These are phyloP conservation scores for Natrix natrix DNA, from an alignment of 2,797 vertebrate species.

Conservation along the genomic window DNA sequence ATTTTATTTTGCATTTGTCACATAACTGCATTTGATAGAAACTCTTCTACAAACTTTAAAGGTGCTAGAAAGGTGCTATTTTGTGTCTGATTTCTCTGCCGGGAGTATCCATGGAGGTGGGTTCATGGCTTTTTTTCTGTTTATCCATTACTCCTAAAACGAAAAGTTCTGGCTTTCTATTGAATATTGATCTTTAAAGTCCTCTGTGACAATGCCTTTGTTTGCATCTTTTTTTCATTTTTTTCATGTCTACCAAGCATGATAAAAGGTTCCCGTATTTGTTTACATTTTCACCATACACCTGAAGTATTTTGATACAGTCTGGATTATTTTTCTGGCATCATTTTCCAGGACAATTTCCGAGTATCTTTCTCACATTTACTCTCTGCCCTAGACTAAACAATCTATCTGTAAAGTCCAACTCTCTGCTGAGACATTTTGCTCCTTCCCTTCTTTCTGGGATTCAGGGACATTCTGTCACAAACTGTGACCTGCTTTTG, in stretches of 20 bases:
- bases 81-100: neutral
- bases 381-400: neutral
- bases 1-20: neutral
- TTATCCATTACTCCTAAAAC: neutral
- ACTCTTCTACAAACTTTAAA: neutral
- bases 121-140: neutral
- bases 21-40: neutral
- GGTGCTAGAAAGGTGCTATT: neutral
- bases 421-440: neutral
- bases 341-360: neutral
- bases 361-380: neutral
- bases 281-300: neutral
- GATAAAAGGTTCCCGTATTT: neutral
- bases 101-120: neutral
- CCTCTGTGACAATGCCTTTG: neutral
- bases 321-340: neutral
- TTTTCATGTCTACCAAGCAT: neutral
- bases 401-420: neutral
- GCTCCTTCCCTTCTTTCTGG: neutral
- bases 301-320: neutral
- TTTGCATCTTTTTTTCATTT: neutral
- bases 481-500: neutral
- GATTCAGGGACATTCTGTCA: neutral
- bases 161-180: neutral
- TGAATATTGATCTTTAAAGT: neutral